Conservation (phyloP, 1,140 invertebrate genomes). For the Plodia interpunctella region DNA sequence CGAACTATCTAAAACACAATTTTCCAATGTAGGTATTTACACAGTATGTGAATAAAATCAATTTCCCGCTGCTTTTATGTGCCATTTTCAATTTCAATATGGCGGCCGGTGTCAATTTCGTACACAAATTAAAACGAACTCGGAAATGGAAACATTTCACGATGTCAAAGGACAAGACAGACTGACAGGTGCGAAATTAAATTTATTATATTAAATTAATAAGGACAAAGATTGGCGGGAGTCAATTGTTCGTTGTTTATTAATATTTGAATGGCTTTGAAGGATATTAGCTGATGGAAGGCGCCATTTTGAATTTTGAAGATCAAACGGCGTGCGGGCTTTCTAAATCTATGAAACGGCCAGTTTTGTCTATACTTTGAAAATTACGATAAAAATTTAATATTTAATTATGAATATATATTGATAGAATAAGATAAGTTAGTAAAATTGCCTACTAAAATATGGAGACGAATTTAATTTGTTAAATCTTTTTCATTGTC, state of each 20-base stretch:
- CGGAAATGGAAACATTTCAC: constrained; percentile 42
- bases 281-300: constrained; percentile 12
- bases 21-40: not conserved
- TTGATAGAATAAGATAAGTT: too few species aligned
- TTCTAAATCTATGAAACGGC: too few species aligned
- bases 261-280: constrained; percentile 23
- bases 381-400: too few species aligned
- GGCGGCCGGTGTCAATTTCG: constrained; percentile 8
- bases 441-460: too few species aligned
- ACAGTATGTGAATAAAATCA: not conserved
- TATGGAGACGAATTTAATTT: too few species aligned
- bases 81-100: constrained; percentile 4
- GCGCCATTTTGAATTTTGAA: not conserved
- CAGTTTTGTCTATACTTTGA: too few species aligned
- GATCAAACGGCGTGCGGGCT: not conserved
- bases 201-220: constrained; percentile 55
- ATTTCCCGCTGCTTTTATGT: constrained; percentile 6
- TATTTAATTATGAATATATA: too few species aligned
- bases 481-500: too few species aligned
- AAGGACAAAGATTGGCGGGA: constrained; percentile 32
- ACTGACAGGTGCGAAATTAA: constrained; percentile 56
- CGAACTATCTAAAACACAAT: not conserved
- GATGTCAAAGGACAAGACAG: constrained; percentile 30
- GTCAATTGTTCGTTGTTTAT: constrained; percentile 22
- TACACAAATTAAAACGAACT: constrained; percentile 16